These are phyloP conservation scores for Caerostris darwini DNA, from an alignment of 1,140 invertebrate species.

Conservation along the genomic window DNA sequence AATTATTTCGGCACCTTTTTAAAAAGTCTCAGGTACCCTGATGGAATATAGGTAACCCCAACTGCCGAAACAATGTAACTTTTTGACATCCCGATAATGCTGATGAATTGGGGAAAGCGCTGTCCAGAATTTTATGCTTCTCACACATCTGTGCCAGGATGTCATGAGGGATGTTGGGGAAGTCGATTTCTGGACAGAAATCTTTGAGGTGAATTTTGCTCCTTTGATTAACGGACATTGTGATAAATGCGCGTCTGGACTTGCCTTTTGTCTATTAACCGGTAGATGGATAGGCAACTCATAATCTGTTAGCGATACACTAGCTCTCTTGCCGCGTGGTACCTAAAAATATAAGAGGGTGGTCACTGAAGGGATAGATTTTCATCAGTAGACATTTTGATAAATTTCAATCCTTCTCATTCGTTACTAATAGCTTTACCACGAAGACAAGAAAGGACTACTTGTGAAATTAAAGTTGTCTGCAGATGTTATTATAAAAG, in stretches of 20 bases:
- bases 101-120: not conserved
- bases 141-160: conserved; percentile 66
- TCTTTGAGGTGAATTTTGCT: not conserved
- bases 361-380: not conserved
- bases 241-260: not conserved
- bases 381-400: not conserved
- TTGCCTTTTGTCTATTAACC: not conserved
- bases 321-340: too few species aligned
- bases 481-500: too few species aligned
- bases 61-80: conserved; percentile 11
- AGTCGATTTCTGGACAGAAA: not conserved
- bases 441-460: too few species aligned
- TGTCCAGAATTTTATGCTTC: conserved; percentile 39
- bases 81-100: not conserved
- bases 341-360: too few species aligned
- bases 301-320: not conserved
- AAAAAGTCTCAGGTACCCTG: not conserved
- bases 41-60: not conserved
- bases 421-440: too few species aligned
- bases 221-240: not conserved
- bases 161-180: not conserved
- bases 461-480: too few species aligned
- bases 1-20: conserved; percentile 63
- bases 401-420: too few species aligned
- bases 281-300: not conserved